Evolutionary conservation across 2,888 invertebrate genomes (phyloP), one percentile per base, ranked within the genome.

Genomic region (Harpalus rubripes): DNA sequence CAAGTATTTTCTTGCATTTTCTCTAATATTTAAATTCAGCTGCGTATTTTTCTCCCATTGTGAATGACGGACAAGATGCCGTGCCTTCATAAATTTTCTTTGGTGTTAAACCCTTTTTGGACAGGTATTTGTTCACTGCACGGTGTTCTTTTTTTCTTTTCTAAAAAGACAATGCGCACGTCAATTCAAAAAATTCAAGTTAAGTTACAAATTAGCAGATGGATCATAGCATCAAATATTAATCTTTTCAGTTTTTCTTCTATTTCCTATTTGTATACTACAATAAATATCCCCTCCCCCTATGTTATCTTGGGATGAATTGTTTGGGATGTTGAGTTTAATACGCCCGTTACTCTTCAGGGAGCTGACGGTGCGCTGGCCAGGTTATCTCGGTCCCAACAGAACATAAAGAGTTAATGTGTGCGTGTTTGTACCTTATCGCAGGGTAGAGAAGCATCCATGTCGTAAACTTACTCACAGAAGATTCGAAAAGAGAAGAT

Each of bases 381-480:
- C 63, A 18, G 68, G 26, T 68, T 68, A 68, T 44, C 72, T 44
- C 16, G 72, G 72, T 52, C 18, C 44, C 44, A 16, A 16, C 22
- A 63, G 63, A 18, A 74, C 72, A 74, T 74, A 74, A 63, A 74
- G 41, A 74, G 72, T 44, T 74, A 74, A 74, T 74, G 72, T 74
- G 72, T n/a, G 72, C 41, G 26, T 63, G 63, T 74, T 52, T 52
- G 44, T 52, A 52, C 10, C 44, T 52, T 52, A 52, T 52, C 44
- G 44, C 44, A 7, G 44, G 44, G 44, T 52, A 52, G 44, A 52
- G 44, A 52, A 52, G 44, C 44, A 8, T 52, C 44, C 44, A 52
- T 52, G 44, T 52, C 44, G 44, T 52, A 52, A 52, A 52, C 44
- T 52, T 52, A 52, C 44, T 22, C 44, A 44, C 44, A 12, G 10